These are phyloP conservation scores for Sarcophaga rosellei DNA, from an alignment of 2,888 invertebrate species.

Conservation along the genomic window DNA sequence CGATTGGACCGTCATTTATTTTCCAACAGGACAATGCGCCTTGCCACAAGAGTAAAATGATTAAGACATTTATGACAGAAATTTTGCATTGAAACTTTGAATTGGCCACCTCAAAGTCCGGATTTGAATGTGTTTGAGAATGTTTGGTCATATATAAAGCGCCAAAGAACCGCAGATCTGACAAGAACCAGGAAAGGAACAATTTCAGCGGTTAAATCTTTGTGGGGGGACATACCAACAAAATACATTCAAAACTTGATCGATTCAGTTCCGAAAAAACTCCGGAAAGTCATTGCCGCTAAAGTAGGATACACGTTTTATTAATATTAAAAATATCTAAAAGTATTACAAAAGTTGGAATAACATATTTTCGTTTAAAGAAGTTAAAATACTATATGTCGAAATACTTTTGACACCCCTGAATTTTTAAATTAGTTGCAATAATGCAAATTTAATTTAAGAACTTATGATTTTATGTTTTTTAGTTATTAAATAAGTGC, in stretches of 20 bases:
- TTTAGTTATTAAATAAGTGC: slow-evolving; percentile 19
- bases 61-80: too few relatives aligned
- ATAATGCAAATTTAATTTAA: slow-evolving; percentile 4
- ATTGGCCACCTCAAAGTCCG: background rate
- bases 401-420: background rate
- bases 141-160: slow-evolving; percentile 37
- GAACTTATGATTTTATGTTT: slow-evolving; percentile 14
- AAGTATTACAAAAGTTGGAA: too few relatives aligned
- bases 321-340: slow-evolving; percentile 9
- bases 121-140: slow-evolving; percentile 32
- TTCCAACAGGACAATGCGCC: too few relatives aligned
- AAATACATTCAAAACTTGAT: too few relatives aligned
- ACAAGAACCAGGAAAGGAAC: too few relatives aligned
- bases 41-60: too few relatives aligned
- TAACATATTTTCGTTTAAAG: too few relatives aligned
- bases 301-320: slow-evolving; percentile 23
- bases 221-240: too few relatives aligned
- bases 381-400: slow-evolving; percentile 20
- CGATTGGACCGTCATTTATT: too few relatives aligned
- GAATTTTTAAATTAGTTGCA: slow-evolving; percentile 23
- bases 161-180: slow-evolving; percentile 28
- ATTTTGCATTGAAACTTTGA: too few relatives aligned
- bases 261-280: slow-evolving; percentile 30
- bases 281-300: slow-evolving; percentile 33
- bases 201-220: too few relatives aligned